Conservation (phyloP, 23 tunicate species). For the Diplosoma virens region DNA sequence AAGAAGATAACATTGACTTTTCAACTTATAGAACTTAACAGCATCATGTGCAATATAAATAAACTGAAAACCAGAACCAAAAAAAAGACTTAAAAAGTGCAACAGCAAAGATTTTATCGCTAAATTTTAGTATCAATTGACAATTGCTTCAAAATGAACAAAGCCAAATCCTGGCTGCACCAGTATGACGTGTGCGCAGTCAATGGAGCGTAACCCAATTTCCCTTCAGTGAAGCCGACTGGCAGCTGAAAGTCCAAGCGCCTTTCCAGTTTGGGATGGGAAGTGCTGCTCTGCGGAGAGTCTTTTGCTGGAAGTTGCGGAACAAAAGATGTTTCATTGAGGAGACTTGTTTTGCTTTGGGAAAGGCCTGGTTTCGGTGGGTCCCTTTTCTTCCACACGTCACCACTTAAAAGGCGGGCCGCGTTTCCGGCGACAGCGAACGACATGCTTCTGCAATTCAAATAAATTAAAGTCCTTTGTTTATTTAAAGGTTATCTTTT, state of each 20-base stretch:
- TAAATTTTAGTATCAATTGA: no score
- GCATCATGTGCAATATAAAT: no score
- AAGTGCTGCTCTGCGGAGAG: neutral
- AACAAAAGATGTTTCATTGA: neutral
- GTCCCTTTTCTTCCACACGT: conserved; percentile 7
- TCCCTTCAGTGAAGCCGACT: conserved; percentile 77
- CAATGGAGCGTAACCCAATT: conserved; percentile 72
- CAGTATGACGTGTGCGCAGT: conserved; percentile 90
- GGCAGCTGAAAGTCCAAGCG: conserved; percentile 71
- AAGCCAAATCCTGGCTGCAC: conserved; percentile 68
- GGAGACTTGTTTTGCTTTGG: no score
- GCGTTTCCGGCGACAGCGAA: conserved; percentile 60
- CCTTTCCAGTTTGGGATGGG: neutral
- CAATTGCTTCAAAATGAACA: conserved; percentile 54
- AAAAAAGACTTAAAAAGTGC: no score
- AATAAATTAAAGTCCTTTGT: neutral
- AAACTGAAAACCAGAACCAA: no score
- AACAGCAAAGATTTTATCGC: no score
- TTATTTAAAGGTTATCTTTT: no score
- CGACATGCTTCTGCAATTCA: conserved; percentile 15
- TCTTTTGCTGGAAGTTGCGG: neutral
- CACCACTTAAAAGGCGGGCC: conserved; percentile 27
- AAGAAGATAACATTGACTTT: no score
- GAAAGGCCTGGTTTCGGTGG: neutral
- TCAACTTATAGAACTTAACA: no score